A percentile compares a stretch with the other conserved stretches of the same genome.
phyloP scores from a whole-genome alignment of 2,888 invertebrate genomes.

The Diaperis boleti region DNA sequence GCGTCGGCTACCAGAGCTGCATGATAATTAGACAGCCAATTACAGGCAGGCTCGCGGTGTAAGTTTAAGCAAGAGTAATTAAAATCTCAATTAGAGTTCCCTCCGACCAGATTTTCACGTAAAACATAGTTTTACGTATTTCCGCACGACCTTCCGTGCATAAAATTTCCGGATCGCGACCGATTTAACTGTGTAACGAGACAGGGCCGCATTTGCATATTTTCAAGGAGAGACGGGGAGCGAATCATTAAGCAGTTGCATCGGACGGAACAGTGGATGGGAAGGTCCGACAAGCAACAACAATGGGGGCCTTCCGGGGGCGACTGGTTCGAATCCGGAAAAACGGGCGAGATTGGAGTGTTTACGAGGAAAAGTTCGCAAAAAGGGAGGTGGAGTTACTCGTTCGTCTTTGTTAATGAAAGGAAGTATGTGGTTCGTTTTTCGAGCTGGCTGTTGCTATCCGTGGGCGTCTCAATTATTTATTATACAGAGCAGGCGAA shows the following conservation, averaged over 20 bases:
- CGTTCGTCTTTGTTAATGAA: no score
- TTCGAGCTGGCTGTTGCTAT: no score
- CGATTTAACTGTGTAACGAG: slow-evolving; percentile 7
- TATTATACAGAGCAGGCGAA: no score
- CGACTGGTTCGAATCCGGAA: no score
- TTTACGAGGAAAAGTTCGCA: no score
- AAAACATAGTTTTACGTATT: slow-evolving; percentile 26
- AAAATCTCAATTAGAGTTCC: slow-evolving; percentile 54
- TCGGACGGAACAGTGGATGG: not conserved
- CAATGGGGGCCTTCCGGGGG: no score
- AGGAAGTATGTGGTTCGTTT: no score
- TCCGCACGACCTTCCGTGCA: slow-evolving; percentile 21
- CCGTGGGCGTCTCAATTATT: no score
- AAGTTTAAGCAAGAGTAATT: slow-evolving; percentile 53
- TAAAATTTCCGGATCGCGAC: slow-evolving; percentile 5
- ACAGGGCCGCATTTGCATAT: slow-evolving; percentile 15
- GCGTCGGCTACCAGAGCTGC: slow-evolving; percentile 46
- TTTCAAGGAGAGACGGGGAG: slow-evolving; percentile 7
- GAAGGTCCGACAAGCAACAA: not conserved
- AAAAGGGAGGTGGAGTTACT: no score
- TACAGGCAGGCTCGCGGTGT: slow-evolving; percentile 55
- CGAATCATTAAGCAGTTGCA: slow-evolving; percentile 9
- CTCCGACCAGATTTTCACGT: slow-evolving; percentile 47
- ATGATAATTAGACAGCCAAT: slow-evolving; percentile 63
- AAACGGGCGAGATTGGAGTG: no score